phyloP scores from a whole-genome alignment of 2,113 vertebrate species.

The Pao palembangensis region DNA sequence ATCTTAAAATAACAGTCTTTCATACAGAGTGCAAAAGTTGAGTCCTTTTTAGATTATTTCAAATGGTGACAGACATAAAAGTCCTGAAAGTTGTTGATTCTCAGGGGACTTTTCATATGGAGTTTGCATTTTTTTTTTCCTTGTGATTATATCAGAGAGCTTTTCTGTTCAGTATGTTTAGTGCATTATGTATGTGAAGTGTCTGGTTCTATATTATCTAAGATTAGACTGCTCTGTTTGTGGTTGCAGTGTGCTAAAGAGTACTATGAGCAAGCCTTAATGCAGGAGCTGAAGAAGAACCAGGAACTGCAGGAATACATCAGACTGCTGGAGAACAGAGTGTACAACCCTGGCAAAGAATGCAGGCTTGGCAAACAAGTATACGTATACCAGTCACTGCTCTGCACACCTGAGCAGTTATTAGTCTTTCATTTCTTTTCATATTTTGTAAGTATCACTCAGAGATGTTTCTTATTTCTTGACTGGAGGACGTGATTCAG shows the following conservation, averaged over 20 bases:
- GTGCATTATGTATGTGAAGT: conserved; percentile 3
- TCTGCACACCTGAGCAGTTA: background rate
- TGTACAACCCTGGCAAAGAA: conserved; percentile 51
- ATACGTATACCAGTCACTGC: background rate
- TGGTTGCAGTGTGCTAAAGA: conserved; percentile 72
- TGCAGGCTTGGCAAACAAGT: conserved; percentile 54
- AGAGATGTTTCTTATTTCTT: conserved; percentile 14
- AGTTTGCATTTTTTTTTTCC: too few relatives aligned
- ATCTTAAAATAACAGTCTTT: too few relatives aligned
- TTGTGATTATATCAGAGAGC: too few relatives aligned
- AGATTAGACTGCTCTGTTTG: conserved; percentile 13
- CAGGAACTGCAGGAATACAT: conserved; percentile 79
- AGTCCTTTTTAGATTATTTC: too few relatives aligned
- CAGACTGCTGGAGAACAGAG: conserved; percentile 65
- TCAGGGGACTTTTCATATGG: too few relatives aligned
- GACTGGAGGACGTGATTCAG: conserved; percentile 29
- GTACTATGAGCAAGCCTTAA: conserved; percentile 76
- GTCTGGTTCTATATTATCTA: too few relatives aligned
- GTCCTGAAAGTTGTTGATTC: too few relatives aligned
- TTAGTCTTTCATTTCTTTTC: background rate
- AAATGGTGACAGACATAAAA: too few relatives aligned
- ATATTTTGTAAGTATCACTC: background rate
- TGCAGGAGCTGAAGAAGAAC: conserved; percentile 79
- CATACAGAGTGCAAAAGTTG: too few relatives aligned
- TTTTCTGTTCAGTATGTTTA: background rate